phyloP scores from a whole-genome alignment of 2,888 invertebrate species.

The Nomada lathburiana region DNA sequence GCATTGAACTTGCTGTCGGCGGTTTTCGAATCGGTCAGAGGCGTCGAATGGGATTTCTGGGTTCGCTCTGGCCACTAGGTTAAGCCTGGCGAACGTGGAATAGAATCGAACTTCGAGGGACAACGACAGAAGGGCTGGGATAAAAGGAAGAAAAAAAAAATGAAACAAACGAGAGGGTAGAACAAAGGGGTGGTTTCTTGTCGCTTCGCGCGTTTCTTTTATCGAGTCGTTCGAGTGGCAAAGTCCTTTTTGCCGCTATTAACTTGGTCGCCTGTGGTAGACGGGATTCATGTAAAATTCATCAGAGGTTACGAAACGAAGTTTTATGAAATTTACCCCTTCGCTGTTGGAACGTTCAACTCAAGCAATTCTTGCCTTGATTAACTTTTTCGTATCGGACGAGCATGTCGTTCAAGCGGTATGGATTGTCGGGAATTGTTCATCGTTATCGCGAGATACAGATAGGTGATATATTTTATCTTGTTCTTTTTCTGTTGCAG shows the following conservation, averaged over 20 bases:
- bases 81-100: constrained; percentile 21
- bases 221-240: constrained; percentile 70
- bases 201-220: constrained; percentile 66
- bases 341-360: constrained; percentile 16
- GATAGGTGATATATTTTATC: background rate
- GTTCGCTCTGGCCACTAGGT: constrained; percentile 11
- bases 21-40: constrained; percentile 17
- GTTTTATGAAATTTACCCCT: constrained; percentile 73
- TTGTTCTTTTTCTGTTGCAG: constrained; percentile 57
- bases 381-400: background rate
- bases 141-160: background rate
- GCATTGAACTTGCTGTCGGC: constrained; percentile 39
- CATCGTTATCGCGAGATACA: background rate
- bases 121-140: background rate
- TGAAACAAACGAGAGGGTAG: background rate
- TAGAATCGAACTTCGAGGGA: constrained; percentile 30
- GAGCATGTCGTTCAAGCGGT: background rate
- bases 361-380: background rate
- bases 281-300: constrained; percentile 80
- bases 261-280: constrained; percentile 69
- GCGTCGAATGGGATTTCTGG: constrained; percentile 16
- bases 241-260: constrained; percentile 77
- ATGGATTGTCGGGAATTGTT: background rate
- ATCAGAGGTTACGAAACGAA: constrained; percentile 72
- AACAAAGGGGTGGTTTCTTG: constrained; percentile 34